A percentile compares a stretch with the other conserved stretches of the same genome.
Evolutionary conservation across 1,140 invertebrate species (phyloP).

Genomic region (Dinothrombium tinctorium): DNA sequence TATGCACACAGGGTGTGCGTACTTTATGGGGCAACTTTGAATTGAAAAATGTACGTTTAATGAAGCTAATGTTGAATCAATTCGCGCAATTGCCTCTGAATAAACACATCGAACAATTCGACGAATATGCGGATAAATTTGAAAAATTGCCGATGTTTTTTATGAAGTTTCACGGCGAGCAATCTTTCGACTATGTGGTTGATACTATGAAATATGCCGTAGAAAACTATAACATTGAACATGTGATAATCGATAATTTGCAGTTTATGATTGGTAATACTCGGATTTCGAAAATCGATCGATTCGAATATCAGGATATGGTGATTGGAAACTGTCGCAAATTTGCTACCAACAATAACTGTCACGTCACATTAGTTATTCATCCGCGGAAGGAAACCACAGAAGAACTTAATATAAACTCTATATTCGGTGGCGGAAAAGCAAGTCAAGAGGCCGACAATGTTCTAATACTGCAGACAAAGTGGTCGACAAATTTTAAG

Average conservation of each 20-base stretch:
- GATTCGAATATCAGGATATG: slow-evolving; percentile 68
- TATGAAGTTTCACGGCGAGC: slow-evolving; percentile 83
- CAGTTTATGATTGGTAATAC: slow-evolving; percentile 83
- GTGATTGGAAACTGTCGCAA: slow-evolving; percentile 62
- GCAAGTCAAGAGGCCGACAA: slow-evolving; percentile 93
- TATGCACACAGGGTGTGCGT: slow-evolving; percentile 74
- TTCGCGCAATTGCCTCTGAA: slow-evolving; percentile 39
- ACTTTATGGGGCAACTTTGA: slow-evolving; percentile 97
- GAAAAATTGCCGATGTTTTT: slow-evolving; percentile 72
- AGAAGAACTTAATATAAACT: slow-evolving; percentile 60
- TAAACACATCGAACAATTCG: slow-evolving; percentile 48
- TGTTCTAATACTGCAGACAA: slow-evolving; percentile 81
- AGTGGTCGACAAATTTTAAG: slow-evolving; percentile 37
- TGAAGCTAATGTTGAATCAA: slow-evolving; percentile 74
- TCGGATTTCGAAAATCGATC: slow-evolving; percentile 35
- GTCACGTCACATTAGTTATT: slow-evolving; percentile 88
- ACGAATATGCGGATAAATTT: slow-evolving; percentile 51
- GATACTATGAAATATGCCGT: slow-evolving; percentile 79
- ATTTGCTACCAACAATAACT: slow-evolving; percentile 74
- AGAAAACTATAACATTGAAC: slow-evolving; percentile 72
- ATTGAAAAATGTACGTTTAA: slow-evolving; percentile 64
- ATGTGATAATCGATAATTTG: slow-evolving; percentile 95
- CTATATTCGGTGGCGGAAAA: slow-evolving; percentile 87
- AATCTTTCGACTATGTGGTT: slow-evolving; percentile 61
- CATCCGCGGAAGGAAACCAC: slow-evolving; percentile 81